These are phyloP conservation scores for Dryomyza anilis DNA, from an alignment of 2,888 invertebrate genomes.

Conservation along the genomic window DNA sequence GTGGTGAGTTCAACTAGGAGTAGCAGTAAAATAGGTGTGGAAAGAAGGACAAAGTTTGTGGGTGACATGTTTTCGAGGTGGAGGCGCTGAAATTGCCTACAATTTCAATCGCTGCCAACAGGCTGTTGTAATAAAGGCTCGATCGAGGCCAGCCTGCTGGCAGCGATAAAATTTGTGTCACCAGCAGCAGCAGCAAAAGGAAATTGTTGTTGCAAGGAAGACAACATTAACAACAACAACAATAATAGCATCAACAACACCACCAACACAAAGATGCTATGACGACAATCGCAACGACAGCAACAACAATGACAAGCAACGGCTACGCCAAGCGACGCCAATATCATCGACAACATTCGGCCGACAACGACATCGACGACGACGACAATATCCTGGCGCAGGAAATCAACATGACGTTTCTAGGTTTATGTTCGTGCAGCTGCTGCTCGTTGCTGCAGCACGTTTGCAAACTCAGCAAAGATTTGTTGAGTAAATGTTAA, in stretches of 20 bases:
- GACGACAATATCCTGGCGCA: slow-evolving; percentile 12
- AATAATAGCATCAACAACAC: not conserved
- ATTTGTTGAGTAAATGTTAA: too few species aligned
- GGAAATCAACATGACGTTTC: slow-evolving; percentile 15
- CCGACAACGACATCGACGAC: not conserved
- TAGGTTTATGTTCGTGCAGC: slow-evolving; percentile 12
- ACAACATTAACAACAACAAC: not conserved
- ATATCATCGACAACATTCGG: slow-evolving; percentile 13
- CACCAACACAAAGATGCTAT: not conserved
- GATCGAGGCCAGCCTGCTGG: not conserved
- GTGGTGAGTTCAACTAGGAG: not conserved
- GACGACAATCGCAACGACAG: not conserved
- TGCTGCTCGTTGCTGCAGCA: too few species aligned
- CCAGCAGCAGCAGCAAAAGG: not conserved
- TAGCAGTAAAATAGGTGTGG: not conserved
- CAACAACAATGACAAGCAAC: not conserved
- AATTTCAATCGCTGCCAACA: too few species aligned
- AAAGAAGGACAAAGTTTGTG: not conserved
- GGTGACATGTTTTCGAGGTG: too few species aligned
- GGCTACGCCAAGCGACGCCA: not conserved
- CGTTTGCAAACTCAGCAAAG: too few species aligned
- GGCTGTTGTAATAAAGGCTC: not conserved
- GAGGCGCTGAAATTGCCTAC: not conserved
- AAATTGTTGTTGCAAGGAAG: not conserved
- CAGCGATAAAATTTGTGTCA: not conserved